Conservation (phyloP, 2,797 vertebrate genomes). For the Macropus fuliginosus region DNA sequence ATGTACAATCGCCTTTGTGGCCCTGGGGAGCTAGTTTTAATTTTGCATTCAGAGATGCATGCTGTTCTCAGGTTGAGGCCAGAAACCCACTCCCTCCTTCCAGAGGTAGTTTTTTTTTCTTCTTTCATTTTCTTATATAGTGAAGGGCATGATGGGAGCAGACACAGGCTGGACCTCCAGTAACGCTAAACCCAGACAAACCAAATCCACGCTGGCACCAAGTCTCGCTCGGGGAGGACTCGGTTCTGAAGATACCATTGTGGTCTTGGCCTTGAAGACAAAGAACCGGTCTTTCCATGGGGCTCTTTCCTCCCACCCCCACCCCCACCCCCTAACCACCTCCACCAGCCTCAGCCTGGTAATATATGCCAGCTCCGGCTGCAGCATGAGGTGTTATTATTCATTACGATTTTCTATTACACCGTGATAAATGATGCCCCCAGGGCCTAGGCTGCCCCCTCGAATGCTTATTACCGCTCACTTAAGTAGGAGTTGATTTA, state of each 20-base stretch:
- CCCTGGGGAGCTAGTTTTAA: conserved; percentile 38
- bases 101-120: conserved; percentile 54
- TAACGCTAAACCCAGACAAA: accelerated
- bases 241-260: not conserved
- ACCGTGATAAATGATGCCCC: conserved; percentile 95
- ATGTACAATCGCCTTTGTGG: conserved; percentile 29
- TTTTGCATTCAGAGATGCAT: conserved; percentile 56
- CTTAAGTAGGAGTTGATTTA: conserved; percentile 98
- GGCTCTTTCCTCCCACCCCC: conserved; percentile 61
- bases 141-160: conserved; percentile 9
- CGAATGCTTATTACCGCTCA: conserved; percentile 92
- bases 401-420: conserved; percentile 96
- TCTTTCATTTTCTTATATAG: conserved; percentile 37
- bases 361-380: conserved; percentile 78
- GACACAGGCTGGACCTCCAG: not conserved
- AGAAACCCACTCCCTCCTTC: conserved; percentile 47
- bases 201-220: not conserved
- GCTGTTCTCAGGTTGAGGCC: conserved; percentile 37
- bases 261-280: not conserved
- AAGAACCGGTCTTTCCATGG: not conserved
- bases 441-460: conserved; percentile 89
- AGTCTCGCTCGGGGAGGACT: not conserved
- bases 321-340: conserved; percentile 71
- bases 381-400: conserved; percentile 91
- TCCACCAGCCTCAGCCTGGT: conserved; percentile 64